Evolutionary conservation across 2,888 invertebrate species (phyloP), one percentile per base, ranked within the genome.

Genomic region (Dryocosmus kuriphilus): DNA sequence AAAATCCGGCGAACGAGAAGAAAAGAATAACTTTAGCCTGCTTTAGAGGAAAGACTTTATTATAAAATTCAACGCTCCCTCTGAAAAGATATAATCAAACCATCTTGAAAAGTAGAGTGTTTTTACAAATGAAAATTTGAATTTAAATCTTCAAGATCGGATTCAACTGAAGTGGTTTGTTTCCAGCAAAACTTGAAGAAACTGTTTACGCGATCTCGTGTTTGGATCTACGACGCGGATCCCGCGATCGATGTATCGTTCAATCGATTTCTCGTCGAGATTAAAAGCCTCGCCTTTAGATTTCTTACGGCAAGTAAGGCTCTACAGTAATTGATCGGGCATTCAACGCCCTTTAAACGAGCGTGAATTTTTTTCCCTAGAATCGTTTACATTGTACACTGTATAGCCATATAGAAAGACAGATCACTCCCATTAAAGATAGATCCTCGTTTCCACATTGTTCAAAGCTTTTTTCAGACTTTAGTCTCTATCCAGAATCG

Each of bases 351-450:
- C 67, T 67, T 67, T 27, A 41, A 67, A 67, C 46, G 46, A 41
- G 27, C 7, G 27, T 19, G 27, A 71, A 71, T 71, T 71, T 51
- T 51, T 71, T 51, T 19, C n/a, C 19, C 51, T 9, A 30, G 51
- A 41, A 71, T 71, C 51, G 51, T 55, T 71, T 51, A 65, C 41
- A 65, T 65, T 65, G 65, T 51, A 71, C 30, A 71, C 30, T 71
- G 71, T 71, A 51, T 19, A 19, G 67, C 51, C 67, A 71, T 55
- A 30, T 55, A 30, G 6, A 71, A 71, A 51, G 32, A n/a, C 71
- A 65, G 41, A 35, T 22, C 27, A 60, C 35, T 35, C 63, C 63
- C 35, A 38, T 35, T 35, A 22, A 27, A 71, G 67, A 24, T 71
- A n/a, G 51, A 60, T 60, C 60, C 16, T 19, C 19, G 30, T 51